These are phyloP conservation scores for Embiotoca jacksoni DNA, from an alignment of 2,113 vertebrate genomes.

Conservation along the genomic window DNA sequence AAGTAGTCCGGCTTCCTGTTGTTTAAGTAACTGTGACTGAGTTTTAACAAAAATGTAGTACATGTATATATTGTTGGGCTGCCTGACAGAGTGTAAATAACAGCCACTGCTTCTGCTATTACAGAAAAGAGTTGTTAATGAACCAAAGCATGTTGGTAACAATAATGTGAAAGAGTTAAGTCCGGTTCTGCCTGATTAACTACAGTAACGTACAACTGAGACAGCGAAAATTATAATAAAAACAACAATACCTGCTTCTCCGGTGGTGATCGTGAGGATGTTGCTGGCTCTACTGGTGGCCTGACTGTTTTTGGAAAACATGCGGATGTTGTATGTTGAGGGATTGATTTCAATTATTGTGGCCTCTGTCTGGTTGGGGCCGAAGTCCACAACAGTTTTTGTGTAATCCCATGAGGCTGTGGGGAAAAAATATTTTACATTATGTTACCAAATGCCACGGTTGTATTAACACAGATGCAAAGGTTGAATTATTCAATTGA, in stretches of 20 bases:
- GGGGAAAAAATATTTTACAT: background rate
- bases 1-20: background rate
- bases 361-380: constrained; percentile 62
- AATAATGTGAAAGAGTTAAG: background rate
- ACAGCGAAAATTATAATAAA: background rate
- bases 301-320: constrained; percentile 71
- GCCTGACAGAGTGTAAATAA: background rate
- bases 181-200: background rate
- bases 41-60: background rate
- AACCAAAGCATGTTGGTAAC: background rate
- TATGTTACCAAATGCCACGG: background rate
- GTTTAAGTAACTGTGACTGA: background rate
- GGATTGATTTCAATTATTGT: constrained; percentile 75
- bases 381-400: constrained; percentile 61
- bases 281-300: constrained; percentile 72
- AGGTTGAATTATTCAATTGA: background rate
- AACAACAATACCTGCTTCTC: constrained; percentile 48
- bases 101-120: background rate
- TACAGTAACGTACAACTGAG: constrained; percentile 2
- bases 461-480: too few relatives aligned
- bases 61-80: background rate
- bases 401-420: constrained; percentile 74
- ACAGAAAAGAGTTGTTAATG: background rate
- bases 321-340: constrained; percentile 74
- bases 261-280: constrained; percentile 69